phyloP scores from a whole-genome alignment of 2,113 vertebrate genomes.

The Sylvia atricapilla region DNA sequence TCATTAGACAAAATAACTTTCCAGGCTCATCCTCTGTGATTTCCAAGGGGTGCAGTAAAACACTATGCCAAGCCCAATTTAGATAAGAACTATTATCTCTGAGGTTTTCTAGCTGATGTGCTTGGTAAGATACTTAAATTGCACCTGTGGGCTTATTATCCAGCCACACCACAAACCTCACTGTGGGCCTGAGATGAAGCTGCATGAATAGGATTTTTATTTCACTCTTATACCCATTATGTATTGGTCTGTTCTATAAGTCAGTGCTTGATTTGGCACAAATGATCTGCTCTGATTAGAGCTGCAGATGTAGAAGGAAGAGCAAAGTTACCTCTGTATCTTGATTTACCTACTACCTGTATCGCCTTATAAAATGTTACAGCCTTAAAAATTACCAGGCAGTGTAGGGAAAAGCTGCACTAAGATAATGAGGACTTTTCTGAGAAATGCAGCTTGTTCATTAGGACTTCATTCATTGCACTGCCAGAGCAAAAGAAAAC shows the following conservation, averaged over 20 bases:
- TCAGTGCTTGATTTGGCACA: neutral
- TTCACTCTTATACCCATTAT: neutral
- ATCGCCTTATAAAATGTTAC: neutral
- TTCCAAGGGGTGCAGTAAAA: slow-evolving; percentile 10
- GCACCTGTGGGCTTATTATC: neutral
- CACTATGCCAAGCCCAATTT: neutral
- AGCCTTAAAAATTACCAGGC: neutral
- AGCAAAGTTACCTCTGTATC: neutral
- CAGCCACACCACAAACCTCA: neutral
- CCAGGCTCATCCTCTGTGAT: neutral
- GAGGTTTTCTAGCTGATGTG: neutral
- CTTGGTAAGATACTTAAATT: neutral
- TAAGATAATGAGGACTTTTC: neutral
- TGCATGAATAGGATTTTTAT: neutral
- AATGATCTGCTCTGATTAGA: neutral
- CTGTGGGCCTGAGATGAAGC: neutral
- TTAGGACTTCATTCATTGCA: neutral
- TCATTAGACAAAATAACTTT: neutral
- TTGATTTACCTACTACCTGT: neutral
- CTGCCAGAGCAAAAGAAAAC: neutral
- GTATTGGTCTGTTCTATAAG: neutral
- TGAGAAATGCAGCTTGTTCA: neutral
- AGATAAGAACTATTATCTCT: neutral
- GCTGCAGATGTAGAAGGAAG: neutral
- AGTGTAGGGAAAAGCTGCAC: neutral